phyloP scores from a whole-genome alignment of 2,888 invertebrate species.

The Thyatira batis region DNA sequence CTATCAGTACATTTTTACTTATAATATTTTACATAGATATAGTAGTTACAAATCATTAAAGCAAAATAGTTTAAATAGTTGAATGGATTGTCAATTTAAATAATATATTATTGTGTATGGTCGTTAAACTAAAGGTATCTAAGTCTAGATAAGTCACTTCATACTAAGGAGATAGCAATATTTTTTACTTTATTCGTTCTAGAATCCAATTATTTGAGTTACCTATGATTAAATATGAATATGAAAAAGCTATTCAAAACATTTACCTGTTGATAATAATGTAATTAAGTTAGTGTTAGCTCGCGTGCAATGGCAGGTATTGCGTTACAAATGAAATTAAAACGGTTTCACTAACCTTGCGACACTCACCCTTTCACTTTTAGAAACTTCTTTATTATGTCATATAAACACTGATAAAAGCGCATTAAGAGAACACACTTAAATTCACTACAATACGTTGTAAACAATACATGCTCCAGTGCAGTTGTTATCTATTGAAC shows the following conservation, averaged over 20 bases:
- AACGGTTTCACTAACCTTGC: conserved; percentile 26
- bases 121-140: no score
- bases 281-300: not conserved
- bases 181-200: no score
- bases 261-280: not conserved
- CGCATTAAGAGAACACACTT: not conserved
- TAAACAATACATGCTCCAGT: not conserved
- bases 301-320: conserved; percentile 2
- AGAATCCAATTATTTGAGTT: no score
- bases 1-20: no score
- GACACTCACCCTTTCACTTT: conserved; percentile 23
- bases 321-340: conserved; percentile 8
- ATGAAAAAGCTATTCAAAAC: not conserved
- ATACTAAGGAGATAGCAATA: no score
- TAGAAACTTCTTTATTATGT: conserved; percentile 10
- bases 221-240: not conserved
- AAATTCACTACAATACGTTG: not conserved
- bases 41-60: no score
- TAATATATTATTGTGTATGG: no score
- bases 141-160: no score
- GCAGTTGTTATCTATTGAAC: not conserved
- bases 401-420: not conserved
- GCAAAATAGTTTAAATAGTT: no score
- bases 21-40: no score
- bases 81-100: no score